Evolutionary conservation across 2,113 vertebrate species (phyloP).

Genomic region (Oreochromis tanganicae): DNA sequence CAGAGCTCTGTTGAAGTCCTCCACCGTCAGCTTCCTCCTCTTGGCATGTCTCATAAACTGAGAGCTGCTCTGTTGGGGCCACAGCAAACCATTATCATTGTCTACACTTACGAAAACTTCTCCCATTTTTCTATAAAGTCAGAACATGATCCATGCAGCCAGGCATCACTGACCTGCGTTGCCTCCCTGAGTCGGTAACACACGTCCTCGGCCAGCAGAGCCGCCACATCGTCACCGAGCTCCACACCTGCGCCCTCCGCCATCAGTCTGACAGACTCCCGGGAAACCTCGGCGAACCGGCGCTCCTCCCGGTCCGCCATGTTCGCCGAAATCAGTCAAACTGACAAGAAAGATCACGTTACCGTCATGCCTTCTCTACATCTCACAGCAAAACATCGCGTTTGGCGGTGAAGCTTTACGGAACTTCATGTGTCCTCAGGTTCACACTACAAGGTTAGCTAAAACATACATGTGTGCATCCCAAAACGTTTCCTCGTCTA

Average conservation of each 20-base stretch:
- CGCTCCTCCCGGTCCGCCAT: constrained; percentile 89
- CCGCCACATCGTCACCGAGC: constrained; percentile 81
- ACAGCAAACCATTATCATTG: neutral
- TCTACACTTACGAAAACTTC: rapidly evolving
- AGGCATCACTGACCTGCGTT: constrained; percentile 73
- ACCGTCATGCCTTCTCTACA: rapidly evolving
- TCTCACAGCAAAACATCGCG: neutral
- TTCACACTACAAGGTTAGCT: neutral
- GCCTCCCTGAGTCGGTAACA: constrained; percentile 88
- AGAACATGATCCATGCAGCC: rapidly evolving
- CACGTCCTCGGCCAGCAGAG: constrained; percentile 86
- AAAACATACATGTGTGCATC: rapidly evolving
- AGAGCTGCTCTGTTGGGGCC: constrained; percentile 79
- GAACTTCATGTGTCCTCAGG: rapidly evolving
- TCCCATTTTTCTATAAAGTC: neutral
- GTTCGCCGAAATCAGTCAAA: neutral
- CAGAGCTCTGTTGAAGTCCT: constrained; percentile 88
- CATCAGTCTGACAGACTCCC: constrained; percentile 85
- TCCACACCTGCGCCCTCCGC: constrained; percentile 84
- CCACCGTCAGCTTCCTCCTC: constrained; percentile 82
- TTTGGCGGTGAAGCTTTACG: neutral
- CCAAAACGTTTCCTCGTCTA: neutral
- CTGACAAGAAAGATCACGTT: neutral
- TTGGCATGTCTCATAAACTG: constrained; percentile 90
- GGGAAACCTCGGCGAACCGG: constrained; percentile 85